phyloP scores from a whole-genome alignment of 1,140 invertebrate species.

The Parasteatoda tepidariorum region DNA sequence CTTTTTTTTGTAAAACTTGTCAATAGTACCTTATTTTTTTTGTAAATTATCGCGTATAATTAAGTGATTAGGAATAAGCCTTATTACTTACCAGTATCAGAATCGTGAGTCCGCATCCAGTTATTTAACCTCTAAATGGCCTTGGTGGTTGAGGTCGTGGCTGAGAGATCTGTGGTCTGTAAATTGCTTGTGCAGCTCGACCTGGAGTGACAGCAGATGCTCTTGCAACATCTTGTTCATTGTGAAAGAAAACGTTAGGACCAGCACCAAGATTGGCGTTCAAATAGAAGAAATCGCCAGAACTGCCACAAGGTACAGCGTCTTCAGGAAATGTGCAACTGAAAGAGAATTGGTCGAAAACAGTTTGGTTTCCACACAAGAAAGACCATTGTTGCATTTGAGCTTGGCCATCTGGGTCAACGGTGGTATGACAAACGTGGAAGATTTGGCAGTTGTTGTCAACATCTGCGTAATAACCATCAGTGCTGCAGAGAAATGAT shows the following conservation, averaged over 20 bases:
- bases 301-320: conserved; percentile 65
- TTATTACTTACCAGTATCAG: not conserved
- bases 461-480: conserved; percentile 68
- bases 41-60: no score
- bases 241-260: conserved; percentile 50
- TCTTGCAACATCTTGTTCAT: conserved; percentile 58
- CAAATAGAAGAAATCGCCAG: conserved; percentile 66
- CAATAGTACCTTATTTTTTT: no score
- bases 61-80: no score
- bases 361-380: conserved; percentile 85
- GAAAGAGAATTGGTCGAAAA: conserved; percentile 79
- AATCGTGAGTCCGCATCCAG: not conserved
- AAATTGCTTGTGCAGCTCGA: not conserved
- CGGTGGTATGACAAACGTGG: conserved; percentile 73
- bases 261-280: conserved; percentile 63
- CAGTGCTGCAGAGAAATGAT: conserved; percentile 65
- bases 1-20: no score
- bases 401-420: conserved; percentile 72
- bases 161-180: not conserved
- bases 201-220: conserved; percentile 52
- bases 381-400: conserved; percentile 77
- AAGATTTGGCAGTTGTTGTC: conserved; percentile 68
- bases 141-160: conserved; percentile 6
- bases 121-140: conserved; percentile 28
- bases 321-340: conserved; percentile 65